Percentiles rank a stretch among this genome's conserved stretches.
These are phyloP conservation scores for Oncorhynchus mykiss DNA, from an alignment of 2,113 vertebrate species.

Conservation along the genomic window DNA sequence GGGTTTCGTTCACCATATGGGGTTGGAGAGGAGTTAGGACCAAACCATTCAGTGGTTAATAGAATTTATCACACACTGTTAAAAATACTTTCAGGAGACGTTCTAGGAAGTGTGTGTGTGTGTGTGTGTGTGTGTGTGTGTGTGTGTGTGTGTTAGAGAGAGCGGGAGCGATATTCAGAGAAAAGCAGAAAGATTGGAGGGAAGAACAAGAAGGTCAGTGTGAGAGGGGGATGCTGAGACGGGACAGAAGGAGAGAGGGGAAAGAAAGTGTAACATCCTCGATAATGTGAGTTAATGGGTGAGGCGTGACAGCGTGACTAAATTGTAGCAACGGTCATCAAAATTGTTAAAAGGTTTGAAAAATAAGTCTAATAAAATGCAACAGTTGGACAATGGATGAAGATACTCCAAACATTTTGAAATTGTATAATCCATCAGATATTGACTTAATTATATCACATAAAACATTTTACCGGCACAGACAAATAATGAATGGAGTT, in stretches of 20 bases:
- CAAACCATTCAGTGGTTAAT: too few species aligned
- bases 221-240: not conserved
- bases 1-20: too few species aligned
- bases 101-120: not conserved
- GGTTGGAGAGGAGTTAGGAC: too few species aligned
- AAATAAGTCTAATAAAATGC: too few species aligned
- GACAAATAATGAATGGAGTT: too few species aligned
- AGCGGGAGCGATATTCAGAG: not conserved
- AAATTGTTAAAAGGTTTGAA: too few species aligned
- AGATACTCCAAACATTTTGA: too few species aligned
- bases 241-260: not conserved
- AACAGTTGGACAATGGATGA: too few species aligned
- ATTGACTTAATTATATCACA: too few species aligned
- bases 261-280: not conserved
- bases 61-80: not conserved
- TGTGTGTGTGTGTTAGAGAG: not conserved
- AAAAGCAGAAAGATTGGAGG: not conserved
- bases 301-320: conserved; percentile 16
- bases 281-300: conserved; percentile 16
- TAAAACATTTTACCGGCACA: too few species aligned
- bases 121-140: not conserved
- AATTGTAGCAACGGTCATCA: too few species aligned
- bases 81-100: not conserved
- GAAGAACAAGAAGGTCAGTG: not conserved
- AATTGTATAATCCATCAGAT: too few species aligned